phyloP scores from a whole-genome alignment of 2,113 vertebrate genomes.

The Hypanus sabinus region DNA sequence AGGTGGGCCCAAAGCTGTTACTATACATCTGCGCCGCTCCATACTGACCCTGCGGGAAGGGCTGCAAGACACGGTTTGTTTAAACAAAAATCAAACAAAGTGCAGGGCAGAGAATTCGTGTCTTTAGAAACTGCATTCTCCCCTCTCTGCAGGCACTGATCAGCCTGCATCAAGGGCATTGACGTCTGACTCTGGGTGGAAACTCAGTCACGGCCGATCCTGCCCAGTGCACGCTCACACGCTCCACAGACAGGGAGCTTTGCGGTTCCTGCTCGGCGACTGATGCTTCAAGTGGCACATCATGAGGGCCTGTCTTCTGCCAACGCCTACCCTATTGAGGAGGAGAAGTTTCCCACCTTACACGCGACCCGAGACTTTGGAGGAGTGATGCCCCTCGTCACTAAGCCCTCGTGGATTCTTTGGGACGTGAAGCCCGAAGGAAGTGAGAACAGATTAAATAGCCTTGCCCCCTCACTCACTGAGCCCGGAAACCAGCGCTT shows the following conservation, averaged over 20 bases:
- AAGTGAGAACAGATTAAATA: not conserved
- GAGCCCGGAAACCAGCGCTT: conserved; percentile 40
- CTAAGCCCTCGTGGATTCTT: not conserved
- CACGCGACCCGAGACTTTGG: not conserved
- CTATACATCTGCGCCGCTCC: conserved; percentile 86
- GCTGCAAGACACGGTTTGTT: conserved; percentile 45
- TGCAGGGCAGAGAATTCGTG: not conserved
- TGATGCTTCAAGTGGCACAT: not conserved
- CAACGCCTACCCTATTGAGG: not conserved
- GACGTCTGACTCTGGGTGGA: not conserved
- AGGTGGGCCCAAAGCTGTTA: conserved; percentile 75
- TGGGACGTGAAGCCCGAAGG: not conserved
- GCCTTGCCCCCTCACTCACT: not conserved
- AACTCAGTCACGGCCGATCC: not conserved
- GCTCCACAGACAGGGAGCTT: not conserved
- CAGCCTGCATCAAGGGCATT: not conserved
- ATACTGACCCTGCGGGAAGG: conserved; percentile 72
- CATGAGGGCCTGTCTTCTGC: not conserved
- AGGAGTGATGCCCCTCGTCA: not conserved
- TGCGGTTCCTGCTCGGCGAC: not conserved
- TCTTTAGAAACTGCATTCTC: not conserved
- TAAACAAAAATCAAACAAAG: not conserved
- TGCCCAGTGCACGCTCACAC: not conserved
- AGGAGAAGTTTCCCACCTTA: not conserved
- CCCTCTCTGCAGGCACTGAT: not conserved